Base-by-base conservation (phyloP, 2,113 vertebrate genomes). In the Typhlomys cinereus region DNA sequence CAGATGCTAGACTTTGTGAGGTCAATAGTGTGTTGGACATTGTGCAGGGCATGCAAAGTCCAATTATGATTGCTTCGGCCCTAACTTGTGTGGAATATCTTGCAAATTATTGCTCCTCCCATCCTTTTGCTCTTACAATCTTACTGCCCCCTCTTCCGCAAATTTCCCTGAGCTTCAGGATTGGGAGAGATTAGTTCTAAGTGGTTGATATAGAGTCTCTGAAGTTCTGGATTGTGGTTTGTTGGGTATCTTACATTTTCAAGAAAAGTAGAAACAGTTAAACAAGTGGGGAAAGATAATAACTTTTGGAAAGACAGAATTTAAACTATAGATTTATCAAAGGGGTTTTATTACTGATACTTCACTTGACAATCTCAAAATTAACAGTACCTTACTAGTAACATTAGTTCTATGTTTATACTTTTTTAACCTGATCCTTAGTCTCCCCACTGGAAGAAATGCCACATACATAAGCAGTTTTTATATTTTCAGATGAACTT, bases 261-360 rank as follows among this genome's bases (percentile, higher is more conserved):
- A 73, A 85, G 75, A 61, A 90, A 82, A 41, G 7, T 18, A 34
- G 48, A 50, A n/a, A 3, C 15, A 29, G 52, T 17, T 41, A 27
- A 66, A 64, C 27, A 69, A 13, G 34, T 84, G 21, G 36, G 41
- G 5, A 27, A 62, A 41, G 67, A 69, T 27, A 66, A 52, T 41
- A 67, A 39, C 29, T 71, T 44, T 41, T 88, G 46, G 23, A 79
- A 66, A 21, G 73, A 29, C 50, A 75, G 23, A 34, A 69, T 88
- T 84, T 61, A 93, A 93, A 34, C 25, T 61, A 57, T 66, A 36
- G 44, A 27, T 64, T 89, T 59, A 79, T 74, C 31, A 39, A 91
- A 90, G 46, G 59, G n/a, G 13, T 31, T 81, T 89, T 41, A 29
- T 64, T 61, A 31, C n/a, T 79, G 81, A 90, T 34, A n/a, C 52